Conservation (phyloP, 2,113 vertebrate species). For the Apeltes quadracus region DNA sequence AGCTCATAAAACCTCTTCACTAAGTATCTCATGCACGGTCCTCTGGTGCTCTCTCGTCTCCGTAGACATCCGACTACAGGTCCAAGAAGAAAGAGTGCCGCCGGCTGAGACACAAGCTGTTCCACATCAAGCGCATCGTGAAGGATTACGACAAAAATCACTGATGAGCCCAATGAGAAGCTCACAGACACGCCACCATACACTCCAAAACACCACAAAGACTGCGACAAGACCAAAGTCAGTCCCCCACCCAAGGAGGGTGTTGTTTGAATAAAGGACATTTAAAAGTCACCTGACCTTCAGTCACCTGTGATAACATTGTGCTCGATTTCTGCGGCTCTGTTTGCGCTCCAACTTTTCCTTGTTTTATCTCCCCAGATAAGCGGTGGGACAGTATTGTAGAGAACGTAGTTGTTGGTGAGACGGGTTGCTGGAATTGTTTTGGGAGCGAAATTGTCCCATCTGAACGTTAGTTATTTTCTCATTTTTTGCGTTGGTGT, state of each 20-base stretch:
- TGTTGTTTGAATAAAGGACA: slow-evolving; percentile 7
- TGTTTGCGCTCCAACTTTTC: slow-evolving; percentile 40
- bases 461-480: slow-evolving; percentile 20
- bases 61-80: slow-evolving; percentile 85
- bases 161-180: slow-evolving; percentile 50
- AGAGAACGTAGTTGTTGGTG: slow-evolving; percentile 10
- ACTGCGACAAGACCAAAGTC: slow-evolving; percentile 66
- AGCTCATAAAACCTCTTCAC: not conserved
- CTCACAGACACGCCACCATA: slow-evolving; percentile 15
- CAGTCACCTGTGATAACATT: slow-evolving; percentile 27
- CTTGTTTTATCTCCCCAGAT: slow-evolving; percentile 54
- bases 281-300: slow-evolving; percentile 40
- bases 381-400: slow-evolving; percentile 40
- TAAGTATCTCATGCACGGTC: too few species aligned
- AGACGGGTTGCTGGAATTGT: slow-evolving; percentile 8
- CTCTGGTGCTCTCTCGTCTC: too few species aligned
- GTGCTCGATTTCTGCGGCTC: slow-evolving; percentile 3
- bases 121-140: slow-evolving; percentile 90
- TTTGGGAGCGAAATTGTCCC: slow-evolving; percentile 15
- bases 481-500: slow-evolving; percentile 15
- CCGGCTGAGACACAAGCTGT: slow-evolving; percentile 85
- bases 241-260: slow-evolving; percentile 25
- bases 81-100: slow-evolving; percentile 83
- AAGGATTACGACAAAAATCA: slow-evolving; percentile 84
- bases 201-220: slow-evolving; percentile 58